phyloP scores from a whole-genome alignment of 2,113 vertebrate genomes.

The Phoxinus phoxinus region DNA sequence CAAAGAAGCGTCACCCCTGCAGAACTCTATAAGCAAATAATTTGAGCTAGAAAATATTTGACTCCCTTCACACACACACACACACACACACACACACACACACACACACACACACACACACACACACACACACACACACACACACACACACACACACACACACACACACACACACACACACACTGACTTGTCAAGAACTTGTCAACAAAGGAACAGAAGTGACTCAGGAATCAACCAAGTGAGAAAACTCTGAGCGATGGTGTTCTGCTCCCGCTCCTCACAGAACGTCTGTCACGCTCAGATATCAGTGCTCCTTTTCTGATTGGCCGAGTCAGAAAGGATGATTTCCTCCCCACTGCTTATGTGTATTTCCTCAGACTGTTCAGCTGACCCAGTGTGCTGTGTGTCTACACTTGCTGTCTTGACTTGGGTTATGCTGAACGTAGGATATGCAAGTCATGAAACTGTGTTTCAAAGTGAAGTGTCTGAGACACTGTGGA shows the following conservation, averaged over 20 bases:
- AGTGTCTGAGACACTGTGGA: not conserved
- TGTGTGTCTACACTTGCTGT: not conserved
- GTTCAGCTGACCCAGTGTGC: slow-evolving; percentile 12
- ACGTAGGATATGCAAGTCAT: slow-evolving; percentile 5
- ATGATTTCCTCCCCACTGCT: slow-evolving; percentile 22
- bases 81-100: no score
- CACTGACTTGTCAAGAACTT: not conserved
- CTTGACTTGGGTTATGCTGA: not conserved
- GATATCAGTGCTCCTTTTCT: slow-evolving; percentile 7
- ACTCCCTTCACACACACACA: not conserved
- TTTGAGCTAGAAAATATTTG: not conserved
- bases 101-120: no score
- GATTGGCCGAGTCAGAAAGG: slow-evolving; percentile 5
- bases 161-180: not conserved
- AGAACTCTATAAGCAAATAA: not conserved
- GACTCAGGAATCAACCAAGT: slow-evolving; percentile 20
- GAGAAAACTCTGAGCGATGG: not conserved
- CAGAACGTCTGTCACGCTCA: slow-evolving; percentile 12
- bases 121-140: not conserved
- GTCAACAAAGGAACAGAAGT: not conserved
- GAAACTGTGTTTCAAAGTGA: slow-evolving; percentile 12
- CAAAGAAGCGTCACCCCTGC: not conserved
- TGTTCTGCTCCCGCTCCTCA: not conserved
- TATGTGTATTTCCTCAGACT: slow-evolving; percentile 5
- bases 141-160: no score